Evolutionary conservation across 2,113 vertebrate genomes (phyloP).

Genomic region (Pogonocichla stellata): DNA sequence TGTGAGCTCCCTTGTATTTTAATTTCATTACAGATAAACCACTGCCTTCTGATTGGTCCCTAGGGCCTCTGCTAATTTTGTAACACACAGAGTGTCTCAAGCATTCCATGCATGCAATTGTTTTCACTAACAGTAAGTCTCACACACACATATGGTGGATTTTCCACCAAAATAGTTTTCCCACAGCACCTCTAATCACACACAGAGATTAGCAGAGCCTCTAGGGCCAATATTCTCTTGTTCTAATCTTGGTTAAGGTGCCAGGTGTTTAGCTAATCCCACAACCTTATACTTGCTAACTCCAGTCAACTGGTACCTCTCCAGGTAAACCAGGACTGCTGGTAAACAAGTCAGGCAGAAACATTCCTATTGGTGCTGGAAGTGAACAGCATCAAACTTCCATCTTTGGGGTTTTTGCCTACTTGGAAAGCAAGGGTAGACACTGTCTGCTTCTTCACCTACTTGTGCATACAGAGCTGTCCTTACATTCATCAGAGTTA

Average conservation of each 20-base stretch:
- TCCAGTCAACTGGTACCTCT: not conserved
- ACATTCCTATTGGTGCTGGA: not conserved
- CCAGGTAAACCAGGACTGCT: not conserved
- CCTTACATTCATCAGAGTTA: not conserved
- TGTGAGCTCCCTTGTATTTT: not conserved
- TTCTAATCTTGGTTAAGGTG: not conserved
- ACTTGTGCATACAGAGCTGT: not conserved
- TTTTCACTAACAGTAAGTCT: not conserved
- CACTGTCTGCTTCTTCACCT: not conserved
- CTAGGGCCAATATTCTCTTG: not conserved
- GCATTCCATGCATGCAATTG: not conserved
- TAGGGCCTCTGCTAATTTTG: not conserved
- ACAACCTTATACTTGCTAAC: not conserved
- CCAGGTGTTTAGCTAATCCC: not conserved
- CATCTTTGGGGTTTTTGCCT: not conserved
- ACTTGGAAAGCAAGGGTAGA: not conserved
- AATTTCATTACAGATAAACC: not conserved
- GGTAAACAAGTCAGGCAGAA: accelerated
- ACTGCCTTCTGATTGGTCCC: not conserved
- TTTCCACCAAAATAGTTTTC: not conserved
- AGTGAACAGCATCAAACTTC: not conserved
- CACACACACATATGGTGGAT: not conserved
- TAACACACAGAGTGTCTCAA: accelerated
- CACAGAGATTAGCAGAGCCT: not conserved
- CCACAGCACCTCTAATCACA: not conserved